Evolutionary conservation across 2,113 vertebrate species (phyloP), one percentile per base, ranked within the genome.

Genomic region (Alectura lathami): DNA sequence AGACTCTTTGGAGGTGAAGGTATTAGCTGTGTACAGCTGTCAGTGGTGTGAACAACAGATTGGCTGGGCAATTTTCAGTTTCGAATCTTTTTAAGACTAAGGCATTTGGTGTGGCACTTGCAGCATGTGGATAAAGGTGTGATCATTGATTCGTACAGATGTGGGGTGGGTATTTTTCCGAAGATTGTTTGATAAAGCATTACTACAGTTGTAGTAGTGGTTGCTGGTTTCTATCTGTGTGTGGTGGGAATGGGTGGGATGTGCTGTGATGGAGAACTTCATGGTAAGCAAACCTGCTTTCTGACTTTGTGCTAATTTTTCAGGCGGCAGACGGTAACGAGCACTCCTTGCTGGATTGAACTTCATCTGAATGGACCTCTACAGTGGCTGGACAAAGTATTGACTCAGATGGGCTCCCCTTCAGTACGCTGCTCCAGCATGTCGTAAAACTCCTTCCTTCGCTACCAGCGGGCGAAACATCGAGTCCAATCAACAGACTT

Each of bases 331-430:
- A 99, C 99, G 0, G 99, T 99, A 78, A 99, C 99, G 92, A 99
- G 99, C 98, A 99, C 99, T 94, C 99, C 99, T 69, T 99, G 99
- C 97, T 99, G 99, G 99, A 99, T 99, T 91, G 99, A 99, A 84
- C 98, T 99, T 85, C 99, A 99, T 92, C 98, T 99, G 98, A 99
- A 99, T 0, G 99, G 99, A 96, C 99, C 99, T 88, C 98, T 99
- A 93, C 99, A 99, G 72, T 99, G 99, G 99, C 88, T 99, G 98
- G 99, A 99, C 97, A 99, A 99, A 98, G 99, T 99, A 91, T 98
- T 99, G 98, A 99, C 99, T 97, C 99, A 99, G 96, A 99, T 99
- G 99, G 99, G 99, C 59, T 99, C 99, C 40, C 99, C 99, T 56
- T 99, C 99, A 93, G 99, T 99, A 89, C 99, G 99, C 92, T 99